Percentiles rank a stretch among this genome's conserved stretches.
Evolutionary conservation across 1,140 invertebrate species (phyloP).

Genomic region (Drosophila aff.): DNA sequence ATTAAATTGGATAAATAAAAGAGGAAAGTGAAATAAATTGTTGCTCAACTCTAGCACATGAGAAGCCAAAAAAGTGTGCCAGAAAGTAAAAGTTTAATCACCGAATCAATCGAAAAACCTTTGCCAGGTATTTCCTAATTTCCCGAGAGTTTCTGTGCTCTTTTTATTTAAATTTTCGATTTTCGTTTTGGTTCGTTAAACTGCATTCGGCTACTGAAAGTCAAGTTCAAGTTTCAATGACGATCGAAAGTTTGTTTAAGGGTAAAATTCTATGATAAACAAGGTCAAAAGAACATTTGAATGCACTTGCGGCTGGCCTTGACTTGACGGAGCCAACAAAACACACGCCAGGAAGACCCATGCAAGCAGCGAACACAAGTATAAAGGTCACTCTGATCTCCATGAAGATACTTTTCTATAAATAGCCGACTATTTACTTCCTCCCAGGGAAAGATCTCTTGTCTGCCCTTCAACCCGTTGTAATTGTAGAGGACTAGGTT

Average conservation of each 20-base stretch:
- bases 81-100: constrained; percentile 77
- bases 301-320: constrained; percentile 56
- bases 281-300: constrained; percentile 56
- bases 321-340: constrained; percentile 19
- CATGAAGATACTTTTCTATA: constrained; percentile 17
- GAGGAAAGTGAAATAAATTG: constrained; percentile 35
- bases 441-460: constrained; percentile 1
- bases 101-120: constrained; percentile 49
- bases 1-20: constrained; percentile 24
- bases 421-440: constrained; percentile 26
- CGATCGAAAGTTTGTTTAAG: constrained; percentile 51
- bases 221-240: constrained; percentile 76
- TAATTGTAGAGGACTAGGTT: constrained; percentile 23
- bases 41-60: constrained; percentile 20
- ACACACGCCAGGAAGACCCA: constrained; percentile 20
- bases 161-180: constrained; percentile 12
- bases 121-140: constrained; percentile 76
- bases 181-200: constrained; percentile 22
- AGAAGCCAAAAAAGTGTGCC: constrained; percentile 58
- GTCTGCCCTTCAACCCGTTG: constrained; percentile 36
- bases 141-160: constrained; percentile 23
- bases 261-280: constrained; percentile 59
- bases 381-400: constrained; percentile 28
- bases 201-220: constrained; percentile 39
- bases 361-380: constrained; percentile 5